A percentile compares a stretch with the other conserved stretches of the same genome.
Conservation (phyloP, 2,797 vertebrate genomes). For the Cottoperca gobio region DNA sequence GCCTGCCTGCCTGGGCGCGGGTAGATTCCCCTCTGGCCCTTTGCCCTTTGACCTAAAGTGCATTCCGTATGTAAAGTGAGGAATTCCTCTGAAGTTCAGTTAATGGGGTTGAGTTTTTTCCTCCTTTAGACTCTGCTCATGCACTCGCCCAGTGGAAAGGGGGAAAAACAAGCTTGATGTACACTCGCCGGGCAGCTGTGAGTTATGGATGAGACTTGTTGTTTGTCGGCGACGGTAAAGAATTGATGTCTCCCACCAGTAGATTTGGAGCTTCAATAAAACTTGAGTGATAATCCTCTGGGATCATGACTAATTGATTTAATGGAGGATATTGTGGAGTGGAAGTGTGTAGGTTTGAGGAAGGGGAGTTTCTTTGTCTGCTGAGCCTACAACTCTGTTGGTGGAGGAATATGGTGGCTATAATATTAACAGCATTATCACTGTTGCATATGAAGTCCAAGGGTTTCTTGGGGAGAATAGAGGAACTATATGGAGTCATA, state of each 20-base stretch:
- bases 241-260: constrained; percentile 53
- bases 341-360: constrained; percentile 51
- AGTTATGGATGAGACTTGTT: constrained; percentile 58
- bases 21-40: constrained; percentile 91
- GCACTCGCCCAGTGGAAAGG: constrained; percentile 40
- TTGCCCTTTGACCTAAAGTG: constrained; percentile 90
- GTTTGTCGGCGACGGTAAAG: constrained; percentile 51
- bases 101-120: constrained; percentile 77
- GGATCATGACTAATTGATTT: constrained; percentile 73
- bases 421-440: constrained; percentile 19
- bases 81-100: constrained; percentile 89
- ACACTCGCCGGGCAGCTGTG: constrained; percentile 24
- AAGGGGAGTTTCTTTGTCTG: constrained; percentile 36
- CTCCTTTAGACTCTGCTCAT: constrained; percentile 71
- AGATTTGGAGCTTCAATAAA: constrained; percentile 42
- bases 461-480: neutral
- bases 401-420: neutral
- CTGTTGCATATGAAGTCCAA: constrained; percentile 5
- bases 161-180: constrained; percentile 58
- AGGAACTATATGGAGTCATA: neutral
- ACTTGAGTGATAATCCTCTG: constrained; percentile 52
- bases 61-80: constrained; percentile 87
- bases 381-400: neutral
- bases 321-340: constrained; percentile 56
- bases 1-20: constrained; percentile 86